These are phyloP conservation scores for Agriopis leucophaearia DNA, from an alignment of 2,888 invertebrate genomes.

Conservation along the genomic window DNA sequence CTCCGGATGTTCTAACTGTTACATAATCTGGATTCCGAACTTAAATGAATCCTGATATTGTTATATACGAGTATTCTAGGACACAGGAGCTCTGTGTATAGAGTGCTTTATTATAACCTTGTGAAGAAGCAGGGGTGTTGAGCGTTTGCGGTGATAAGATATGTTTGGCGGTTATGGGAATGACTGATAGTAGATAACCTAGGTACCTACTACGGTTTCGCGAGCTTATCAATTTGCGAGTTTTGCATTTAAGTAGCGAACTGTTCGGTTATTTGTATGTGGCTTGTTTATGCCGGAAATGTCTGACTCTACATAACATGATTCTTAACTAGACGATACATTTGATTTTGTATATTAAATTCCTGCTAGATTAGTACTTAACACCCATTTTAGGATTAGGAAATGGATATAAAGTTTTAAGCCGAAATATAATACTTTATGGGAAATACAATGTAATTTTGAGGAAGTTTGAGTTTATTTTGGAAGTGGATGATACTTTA, in stretches of 20 bases:
- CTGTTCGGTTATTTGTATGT: background rate
- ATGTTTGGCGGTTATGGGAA: constrained; percentile 25
- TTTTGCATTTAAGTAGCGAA: background rate
- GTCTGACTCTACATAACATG: background rate
- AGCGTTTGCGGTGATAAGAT: constrained; percentile 39
- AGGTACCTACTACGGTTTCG: constrained; percentile 22
- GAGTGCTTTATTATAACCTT: too few relatives aligned
- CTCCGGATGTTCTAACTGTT: constrained; percentile 23
- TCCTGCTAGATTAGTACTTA: background rate
- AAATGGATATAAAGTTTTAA: too few relatives aligned
- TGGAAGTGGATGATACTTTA: too few relatives aligned
- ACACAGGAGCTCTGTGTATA: constrained; percentile 19
- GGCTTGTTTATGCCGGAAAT: background rate
- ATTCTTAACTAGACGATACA: background rate
- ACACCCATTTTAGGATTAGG: background rate
- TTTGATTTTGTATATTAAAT: background rate
- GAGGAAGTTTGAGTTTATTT: too few relatives aligned
- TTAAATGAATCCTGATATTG: background rate
- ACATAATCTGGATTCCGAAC: constrained; percentile 19
- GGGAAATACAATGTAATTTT: too few relatives aligned
- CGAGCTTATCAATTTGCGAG: constrained; percentile 7
- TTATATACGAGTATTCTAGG: constrained; percentile 3
- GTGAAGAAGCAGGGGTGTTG: constrained; percentile 17
- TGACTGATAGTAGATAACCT: constrained; percentile 33
- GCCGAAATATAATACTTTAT: too few relatives aligned